Conservation (phyloP, 2,888 invertebrate genomes). For the Drosophila longiperda region DNA sequence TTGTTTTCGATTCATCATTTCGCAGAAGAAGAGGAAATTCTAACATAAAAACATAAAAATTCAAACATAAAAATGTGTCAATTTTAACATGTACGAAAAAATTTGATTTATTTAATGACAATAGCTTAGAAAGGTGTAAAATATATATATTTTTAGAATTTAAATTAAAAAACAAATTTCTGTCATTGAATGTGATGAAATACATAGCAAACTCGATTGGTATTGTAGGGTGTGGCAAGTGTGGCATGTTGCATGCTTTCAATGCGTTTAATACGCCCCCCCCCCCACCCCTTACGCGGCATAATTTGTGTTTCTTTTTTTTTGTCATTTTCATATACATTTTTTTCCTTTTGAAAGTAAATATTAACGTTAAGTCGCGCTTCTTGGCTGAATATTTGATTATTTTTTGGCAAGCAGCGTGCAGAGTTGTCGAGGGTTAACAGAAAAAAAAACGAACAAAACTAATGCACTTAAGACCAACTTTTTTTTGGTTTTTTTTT, state of each 20-base stretch:
- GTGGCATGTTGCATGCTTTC: conserved; percentile 45
- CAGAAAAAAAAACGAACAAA: not conserved
- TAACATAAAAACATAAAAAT: no score
- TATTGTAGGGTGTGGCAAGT: conserved; percentile 26
- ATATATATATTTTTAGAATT: no score
- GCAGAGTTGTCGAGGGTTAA: conserved; percentile 37
- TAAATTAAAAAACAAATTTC: not conserved
- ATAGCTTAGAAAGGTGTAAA: no score
- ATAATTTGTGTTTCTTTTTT: conserved; percentile 55
- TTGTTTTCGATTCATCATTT: not conserved
- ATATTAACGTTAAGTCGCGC: conserved; percentile 58
- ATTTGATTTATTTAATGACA: not conserved
- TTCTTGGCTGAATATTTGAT: conserved; percentile 17
- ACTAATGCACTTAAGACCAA: not conserved
- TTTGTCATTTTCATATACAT: not conserved
- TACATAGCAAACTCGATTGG: no score
- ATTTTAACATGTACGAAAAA: not conserved
- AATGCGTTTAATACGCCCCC: conserved; percentile 59
- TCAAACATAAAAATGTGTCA: not conserved
- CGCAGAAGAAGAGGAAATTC: not conserved
- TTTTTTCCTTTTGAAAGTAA: conserved; percentile 22
- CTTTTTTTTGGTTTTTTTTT: no score
- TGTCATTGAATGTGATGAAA: not conserved
- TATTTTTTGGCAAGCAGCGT: conserved; percentile 9
- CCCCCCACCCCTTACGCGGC: conserved; percentile 50